A percentile compares a stretch with the other conserved stretches of the same genome.
Conservation (phyloP, 2,113 vertebrate species). For the Theropithecus gelada region DNA sequence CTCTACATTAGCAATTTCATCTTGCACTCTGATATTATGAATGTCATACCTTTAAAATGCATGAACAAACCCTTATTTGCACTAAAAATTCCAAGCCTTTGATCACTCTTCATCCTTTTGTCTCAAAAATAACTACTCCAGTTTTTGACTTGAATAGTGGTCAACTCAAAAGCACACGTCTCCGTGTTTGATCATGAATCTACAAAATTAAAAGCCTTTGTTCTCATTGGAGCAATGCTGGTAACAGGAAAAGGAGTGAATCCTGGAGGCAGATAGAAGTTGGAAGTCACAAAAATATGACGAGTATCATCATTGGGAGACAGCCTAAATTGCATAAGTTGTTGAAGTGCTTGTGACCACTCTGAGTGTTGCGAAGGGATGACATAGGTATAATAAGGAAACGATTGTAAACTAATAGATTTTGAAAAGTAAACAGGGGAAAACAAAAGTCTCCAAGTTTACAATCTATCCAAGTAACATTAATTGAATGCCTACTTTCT, state of each 20-base stretch:
- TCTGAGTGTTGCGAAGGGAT: not conserved
- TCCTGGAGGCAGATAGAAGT: not conserved
- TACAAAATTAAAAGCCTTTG: conserved; percentile 12
- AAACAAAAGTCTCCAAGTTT: not conserved
- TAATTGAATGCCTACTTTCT: not conserved
- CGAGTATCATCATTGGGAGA: not conserved
- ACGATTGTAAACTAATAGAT: not conserved
- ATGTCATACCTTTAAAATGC: conserved; percentile 41
- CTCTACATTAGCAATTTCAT: conserved; percentile 43
- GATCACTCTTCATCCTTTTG: conserved; percentile 44
- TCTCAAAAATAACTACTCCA: conserved; percentile 44
- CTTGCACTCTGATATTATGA: not conserved
- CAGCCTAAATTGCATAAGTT: not conserved
- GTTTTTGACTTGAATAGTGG: conserved; percentile 9
- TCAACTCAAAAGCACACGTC: conserved; percentile 25
- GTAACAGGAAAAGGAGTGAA: not conserved
- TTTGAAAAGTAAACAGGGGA: not conserved
- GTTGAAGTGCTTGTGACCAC: not conserved
- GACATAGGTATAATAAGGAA: not conserved
- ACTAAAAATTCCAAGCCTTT: conserved; percentile 47
- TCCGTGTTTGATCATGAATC: conserved; percentile 18
- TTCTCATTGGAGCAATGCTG: not conserved
- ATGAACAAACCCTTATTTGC: not conserved
- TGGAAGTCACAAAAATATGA: not conserved
- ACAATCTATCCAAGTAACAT: not conserved